Percentiles rank a stretch among this genome's conserved stretches.
Evolutionary conservation across 2,888 invertebrate species (phyloP).

Genomic region (Cerceris ruficornis): DNA sequence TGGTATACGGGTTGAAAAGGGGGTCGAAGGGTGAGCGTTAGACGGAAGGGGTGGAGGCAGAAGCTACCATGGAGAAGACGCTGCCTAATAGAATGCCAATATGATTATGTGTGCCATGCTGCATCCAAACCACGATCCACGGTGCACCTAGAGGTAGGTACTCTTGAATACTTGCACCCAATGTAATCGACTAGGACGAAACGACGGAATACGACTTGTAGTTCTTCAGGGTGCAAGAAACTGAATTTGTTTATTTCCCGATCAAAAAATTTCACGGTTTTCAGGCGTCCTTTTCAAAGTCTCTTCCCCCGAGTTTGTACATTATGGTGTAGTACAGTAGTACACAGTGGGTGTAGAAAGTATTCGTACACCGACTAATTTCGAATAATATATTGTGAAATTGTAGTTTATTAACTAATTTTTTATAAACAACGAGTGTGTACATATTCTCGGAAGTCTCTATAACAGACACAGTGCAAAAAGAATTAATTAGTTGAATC

Average conservation of each 20-base stretch:
- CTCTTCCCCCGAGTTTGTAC: not conserved
- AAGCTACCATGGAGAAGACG: conserved; percentile 65
- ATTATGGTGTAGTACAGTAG: no score
- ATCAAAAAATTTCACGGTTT: conserved; percentile 26
- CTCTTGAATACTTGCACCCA: conserved; percentile 59
- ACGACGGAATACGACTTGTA: conserved; percentile 17
- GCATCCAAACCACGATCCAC: conserved; percentile 73
- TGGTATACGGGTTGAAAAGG: conserved; percentile 44
- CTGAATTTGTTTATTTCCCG: conserved; percentile 45
- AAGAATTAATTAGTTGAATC: no score
- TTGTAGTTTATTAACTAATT: no score
- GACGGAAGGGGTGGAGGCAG: conserved; percentile 49
- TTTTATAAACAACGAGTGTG: no score
- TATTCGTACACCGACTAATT: no score
- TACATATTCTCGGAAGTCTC: no score
- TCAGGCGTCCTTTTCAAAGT: not conserved
- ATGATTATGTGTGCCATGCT: conserved; percentile 76
- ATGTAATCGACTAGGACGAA: conserved; percentile 52
- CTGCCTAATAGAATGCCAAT: conserved; percentile 78
- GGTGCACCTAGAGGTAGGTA: conserved; percentile 48
- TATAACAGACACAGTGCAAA: no score
- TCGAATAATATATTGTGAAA: no score
- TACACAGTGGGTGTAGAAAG: no score
- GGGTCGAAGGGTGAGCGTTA: conserved; percentile 43
- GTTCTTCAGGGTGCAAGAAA: conserved; percentile 21